These are phyloP conservation scores for Agonum fuliginosum DNA, from an alignment of 2,888 invertebrate species.

Conservation along the genomic window DNA sequence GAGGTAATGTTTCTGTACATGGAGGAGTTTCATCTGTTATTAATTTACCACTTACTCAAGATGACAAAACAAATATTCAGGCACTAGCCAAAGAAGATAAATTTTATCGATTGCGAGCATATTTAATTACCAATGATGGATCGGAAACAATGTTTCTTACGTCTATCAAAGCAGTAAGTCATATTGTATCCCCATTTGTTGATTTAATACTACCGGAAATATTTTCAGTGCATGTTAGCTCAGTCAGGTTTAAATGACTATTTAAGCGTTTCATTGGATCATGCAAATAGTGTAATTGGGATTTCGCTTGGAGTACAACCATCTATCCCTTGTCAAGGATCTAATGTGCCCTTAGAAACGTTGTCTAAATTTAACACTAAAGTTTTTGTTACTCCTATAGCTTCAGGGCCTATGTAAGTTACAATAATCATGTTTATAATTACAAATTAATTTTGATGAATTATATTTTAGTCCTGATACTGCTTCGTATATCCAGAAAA, in stretches of 20 bases:
- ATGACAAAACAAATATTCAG: conserved; percentile 77
- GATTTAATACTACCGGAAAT: conserved; percentile 27
- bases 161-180: conserved; percentile 84
- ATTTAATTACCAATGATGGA: conserved; percentile 81
- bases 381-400: conserved; percentile 86
- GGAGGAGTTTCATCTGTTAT: conserved; percentile 80
- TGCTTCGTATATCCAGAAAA: conserved; percentile 93
- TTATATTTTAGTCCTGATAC: conserved; percentile 86
- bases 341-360: conserved; percentile 70
- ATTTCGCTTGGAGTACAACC: conserved; percentile 77
- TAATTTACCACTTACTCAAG: conserved; percentile 77
- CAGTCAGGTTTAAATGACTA: conserved; percentile 86
- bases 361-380: conserved; percentile 82
- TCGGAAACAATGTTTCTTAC: conserved; percentile 82
- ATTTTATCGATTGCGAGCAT: conserved; percentile 84
- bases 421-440: conserved; percentile 30
- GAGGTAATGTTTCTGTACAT: conserved; percentile 83
- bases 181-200: conserved; percentile 35
- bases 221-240: conserved; percentile 80
- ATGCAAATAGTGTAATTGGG: conserved; percentile 86
- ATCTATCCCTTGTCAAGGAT: conserved; percentile 72
- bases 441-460: conserved; percentile 40
- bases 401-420: conserved; percentile 85
- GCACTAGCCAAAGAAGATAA: conserved; percentile 81
- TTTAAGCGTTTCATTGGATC: conserved; percentile 87